phyloP scores from a whole-genome alignment of 2,797 vertebrate genomes.

The Microctenopoma lineatum region DNA sequence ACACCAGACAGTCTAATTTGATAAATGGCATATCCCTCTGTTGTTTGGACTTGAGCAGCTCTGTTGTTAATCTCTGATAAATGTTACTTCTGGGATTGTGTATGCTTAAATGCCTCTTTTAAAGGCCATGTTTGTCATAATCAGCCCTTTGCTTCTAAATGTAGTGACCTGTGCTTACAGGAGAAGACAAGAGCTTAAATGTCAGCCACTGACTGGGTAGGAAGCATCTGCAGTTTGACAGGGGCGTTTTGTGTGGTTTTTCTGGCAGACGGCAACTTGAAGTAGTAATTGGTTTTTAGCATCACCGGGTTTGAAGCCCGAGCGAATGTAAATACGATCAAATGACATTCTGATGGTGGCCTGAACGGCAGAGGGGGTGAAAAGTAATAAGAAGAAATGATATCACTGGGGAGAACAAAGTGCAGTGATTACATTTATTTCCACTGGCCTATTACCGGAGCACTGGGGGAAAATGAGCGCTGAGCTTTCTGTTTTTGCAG shows the following conservation, averaged over 20 bases:
- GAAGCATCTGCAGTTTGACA: conserved; percentile 58
- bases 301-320: conserved; percentile 59
- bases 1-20: conserved; percentile 57
- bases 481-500: conserved; percentile 73
- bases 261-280: conserved; percentile 62
- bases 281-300: conserved; percentile 78
- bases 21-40: conserved; percentile 65
- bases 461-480: conserved; percentile 68
- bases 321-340: conserved; percentile 78
- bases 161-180: conserved; percentile 62
- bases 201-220: conserved; percentile 61
- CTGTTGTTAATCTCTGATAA: conserved; percentile 72
- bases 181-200: conserved; percentile 68
- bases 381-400: conserved; percentile 80
- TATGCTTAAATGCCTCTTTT: conserved; percentile 77
- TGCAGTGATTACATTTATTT: conserved; percentile 86
- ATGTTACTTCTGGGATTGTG: conserved; percentile 72
- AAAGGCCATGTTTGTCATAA: conserved; percentile 82
- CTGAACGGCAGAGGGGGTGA: conserved; percentile 63
- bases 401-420: conserved; percentile 81
- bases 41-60: conserved; percentile 50
- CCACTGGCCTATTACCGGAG: conserved; percentile 76
- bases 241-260: conserved; percentile 55
- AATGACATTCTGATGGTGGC: conserved; percentile 81
- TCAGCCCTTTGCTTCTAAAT: conserved; percentile 68